phyloP scores from a whole-genome alignment of 2,797 vertebrate genomes.

The Cirrhinus mrigala region DNA sequence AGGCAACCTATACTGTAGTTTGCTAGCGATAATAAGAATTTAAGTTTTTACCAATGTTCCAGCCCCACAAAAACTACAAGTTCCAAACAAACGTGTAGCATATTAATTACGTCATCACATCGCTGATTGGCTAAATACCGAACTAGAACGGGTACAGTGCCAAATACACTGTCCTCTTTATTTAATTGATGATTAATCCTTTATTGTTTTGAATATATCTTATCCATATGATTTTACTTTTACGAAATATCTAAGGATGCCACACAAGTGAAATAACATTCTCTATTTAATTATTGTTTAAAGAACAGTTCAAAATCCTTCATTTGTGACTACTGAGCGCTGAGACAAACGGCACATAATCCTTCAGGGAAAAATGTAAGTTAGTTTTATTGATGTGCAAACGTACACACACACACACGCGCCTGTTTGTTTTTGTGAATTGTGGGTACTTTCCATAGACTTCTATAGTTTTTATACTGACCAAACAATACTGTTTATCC shows the following conservation, averaged over 20 bases:
- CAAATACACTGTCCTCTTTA: neutral
- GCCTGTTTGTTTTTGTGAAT: no score
- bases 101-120: neutral
- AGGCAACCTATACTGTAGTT: no score
- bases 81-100: neutral
- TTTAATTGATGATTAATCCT: neutral
- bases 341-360: neutral
- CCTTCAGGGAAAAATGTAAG: neutral
- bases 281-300: neutral
- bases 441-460: no score
- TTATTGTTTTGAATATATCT: neutral
- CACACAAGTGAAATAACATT: neutral
- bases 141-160: no score
- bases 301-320: neutral
- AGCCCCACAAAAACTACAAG: neutral
- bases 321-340: no score
- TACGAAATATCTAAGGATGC: neutral
- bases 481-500: no score
- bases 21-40: no score
- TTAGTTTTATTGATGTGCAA: neutral
- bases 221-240: neutral
- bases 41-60: no score
- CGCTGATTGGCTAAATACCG: neutral
- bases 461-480: no score
- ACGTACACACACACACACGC: neutral